Conservation (phyloP, 2,797 vertebrate species). For the Enteromius fasciolatus region DNA sequence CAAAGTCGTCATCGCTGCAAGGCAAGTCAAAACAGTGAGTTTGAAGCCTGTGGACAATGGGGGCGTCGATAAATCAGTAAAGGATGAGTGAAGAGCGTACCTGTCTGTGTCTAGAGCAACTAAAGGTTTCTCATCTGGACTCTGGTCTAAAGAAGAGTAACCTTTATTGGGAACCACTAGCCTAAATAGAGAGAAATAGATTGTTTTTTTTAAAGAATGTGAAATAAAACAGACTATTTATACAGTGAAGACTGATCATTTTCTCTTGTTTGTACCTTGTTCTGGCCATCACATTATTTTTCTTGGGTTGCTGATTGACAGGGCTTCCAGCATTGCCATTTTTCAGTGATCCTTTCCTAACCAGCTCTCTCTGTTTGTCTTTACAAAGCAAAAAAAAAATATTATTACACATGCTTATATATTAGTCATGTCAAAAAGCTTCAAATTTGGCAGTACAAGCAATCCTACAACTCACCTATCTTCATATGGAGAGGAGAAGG, state of each 20-base stretch:
- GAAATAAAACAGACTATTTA: background rate
- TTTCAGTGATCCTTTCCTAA: slow-evolving; percentile 95
- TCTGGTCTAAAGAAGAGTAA: slow-evolving; percentile 97
- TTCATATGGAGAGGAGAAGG: slow-evolving; percentile 97
- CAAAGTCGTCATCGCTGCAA: slow-evolving; percentile 92
- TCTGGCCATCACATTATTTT: slow-evolving; percentile 97
- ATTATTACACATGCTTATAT: background rate
- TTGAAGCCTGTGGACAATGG: background rate
- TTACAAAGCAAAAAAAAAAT: slow-evolving; percentile 38
- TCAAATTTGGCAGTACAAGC: background rate
- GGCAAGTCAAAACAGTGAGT: slow-evolving; percentile 51
- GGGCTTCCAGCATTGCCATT: slow-evolving; percentile 91
- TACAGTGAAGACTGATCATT: background rate
- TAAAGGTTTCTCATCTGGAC: slow-evolving; percentile 95
- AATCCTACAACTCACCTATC: slow-evolving; percentile 85
- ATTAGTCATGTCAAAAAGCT: background rate
- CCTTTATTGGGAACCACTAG: slow-evolving; percentile 97
- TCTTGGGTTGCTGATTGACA: slow-evolving; percentile 98
- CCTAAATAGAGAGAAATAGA: slow-evolving; percentile 69
- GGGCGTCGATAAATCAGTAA: background rate
- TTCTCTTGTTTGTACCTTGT: slow-evolving; percentile 83
- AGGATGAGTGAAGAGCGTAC: slow-evolving; percentile 66
- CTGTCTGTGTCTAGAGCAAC: slow-evolving; percentile 98
- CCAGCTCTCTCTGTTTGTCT: slow-evolving; percentile 98
- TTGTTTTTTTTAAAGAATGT: background rate